A percentile compares a stretch with the other conserved stretches of the same genome.
Evolutionary conservation across 2,113 vertebrate genomes (phyloP).

Genomic region (Syngnathus scovelli): DNA sequence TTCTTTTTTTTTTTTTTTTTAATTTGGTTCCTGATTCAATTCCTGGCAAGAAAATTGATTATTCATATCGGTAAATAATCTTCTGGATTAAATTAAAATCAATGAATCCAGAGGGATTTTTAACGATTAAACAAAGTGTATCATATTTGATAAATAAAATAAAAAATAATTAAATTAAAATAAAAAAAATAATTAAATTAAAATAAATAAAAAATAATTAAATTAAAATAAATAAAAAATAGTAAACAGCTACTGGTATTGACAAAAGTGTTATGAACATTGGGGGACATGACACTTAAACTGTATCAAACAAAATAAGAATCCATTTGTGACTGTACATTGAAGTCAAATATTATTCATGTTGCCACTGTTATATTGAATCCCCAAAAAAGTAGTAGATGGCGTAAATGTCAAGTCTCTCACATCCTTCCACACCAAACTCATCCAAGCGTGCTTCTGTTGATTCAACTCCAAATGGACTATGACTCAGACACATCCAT

Average conservation of each 20-base stretch:
- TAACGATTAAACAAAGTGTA: not conserved
- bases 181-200: no score
- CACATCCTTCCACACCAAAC: not conserved
- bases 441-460: not conserved
- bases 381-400: not conserved
- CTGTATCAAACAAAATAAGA: not conserved
- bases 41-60: not conserved
- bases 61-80: not conserved
- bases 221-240: no score
- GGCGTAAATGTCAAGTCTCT: not conserved
- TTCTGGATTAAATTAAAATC: not conserved
- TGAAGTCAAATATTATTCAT: not conserved
- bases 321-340: not conserved
- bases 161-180: no score
- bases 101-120: not conserved
- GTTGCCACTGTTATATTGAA: not conserved
- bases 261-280: not conserved
- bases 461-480: slow-evolving; percentile 12
- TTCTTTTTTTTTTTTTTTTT: not conserved
- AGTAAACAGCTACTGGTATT: not conserved
- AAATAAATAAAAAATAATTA: no score
- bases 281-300: not conserved
- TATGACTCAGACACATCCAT: slow-evolving; percentile 35
- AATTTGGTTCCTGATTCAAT: not conserved
- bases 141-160: no score